Evolutionary conservation across 2,113 vertebrate genomes (phyloP).

Genomic region (Phoxinus phoxinus): DNA sequence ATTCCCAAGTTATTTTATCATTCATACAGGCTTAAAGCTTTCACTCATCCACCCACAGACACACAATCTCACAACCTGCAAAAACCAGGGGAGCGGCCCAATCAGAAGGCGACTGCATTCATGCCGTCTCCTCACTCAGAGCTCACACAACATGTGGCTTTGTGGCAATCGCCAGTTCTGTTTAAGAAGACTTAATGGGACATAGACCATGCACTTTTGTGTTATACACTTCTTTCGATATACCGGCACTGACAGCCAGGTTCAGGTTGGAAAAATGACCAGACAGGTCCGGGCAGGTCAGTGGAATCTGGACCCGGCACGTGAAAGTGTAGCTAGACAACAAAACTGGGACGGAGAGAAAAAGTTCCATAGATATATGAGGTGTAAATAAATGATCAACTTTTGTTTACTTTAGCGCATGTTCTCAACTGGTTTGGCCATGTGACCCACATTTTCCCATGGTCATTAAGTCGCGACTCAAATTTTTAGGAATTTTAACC

Average conservation of each 20-base stretch:
- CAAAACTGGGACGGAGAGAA: background rate
- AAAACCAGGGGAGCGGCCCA: conserved; percentile 10
- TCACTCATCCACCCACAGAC: conserved; percentile 49
- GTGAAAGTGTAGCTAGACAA: background rate
- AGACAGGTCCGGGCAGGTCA: conserved; percentile 29
- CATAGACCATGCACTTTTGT: conserved; percentile 61
- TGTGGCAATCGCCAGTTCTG: conserved; percentile 60
- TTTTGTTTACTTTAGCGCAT: background rate
- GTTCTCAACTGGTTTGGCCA: too few species aligned
- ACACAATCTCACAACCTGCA: conserved; percentile 45
- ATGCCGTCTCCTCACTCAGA: conserved; percentile 65
- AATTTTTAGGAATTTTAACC: too few species aligned
- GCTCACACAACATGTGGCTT: conserved; percentile 67
- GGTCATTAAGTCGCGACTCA: too few species aligned
- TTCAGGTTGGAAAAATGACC: conserved; percentile 57
- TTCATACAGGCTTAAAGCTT: conserved; percentile 7
- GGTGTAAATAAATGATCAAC: background rate
- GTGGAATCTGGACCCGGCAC: background rate
- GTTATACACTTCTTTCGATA: conserved; percentile 43
- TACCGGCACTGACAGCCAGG: background rate
- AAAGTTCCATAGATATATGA: background rate
- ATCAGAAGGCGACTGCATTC: conserved; percentile 60
- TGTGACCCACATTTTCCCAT: too few species aligned
- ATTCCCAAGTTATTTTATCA: background rate
- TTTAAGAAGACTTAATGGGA: conserved; percentile 63